phyloP scores from a whole-genome alignment of 1,140 invertebrate species.

The Trichomalopsis sarcophagae region DNA sequence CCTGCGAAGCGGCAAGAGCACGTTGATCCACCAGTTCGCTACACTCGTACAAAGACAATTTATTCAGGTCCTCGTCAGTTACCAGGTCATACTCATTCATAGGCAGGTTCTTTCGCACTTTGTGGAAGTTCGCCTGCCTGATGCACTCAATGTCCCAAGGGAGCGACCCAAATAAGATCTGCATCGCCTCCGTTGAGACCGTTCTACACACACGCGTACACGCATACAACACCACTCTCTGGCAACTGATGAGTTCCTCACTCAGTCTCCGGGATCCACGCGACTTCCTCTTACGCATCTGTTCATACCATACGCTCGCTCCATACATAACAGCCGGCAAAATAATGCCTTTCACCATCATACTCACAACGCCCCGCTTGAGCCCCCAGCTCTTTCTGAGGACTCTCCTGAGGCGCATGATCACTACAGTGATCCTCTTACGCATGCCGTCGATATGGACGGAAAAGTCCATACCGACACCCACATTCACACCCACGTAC shows the following conservation, averaged over 20 bases:
- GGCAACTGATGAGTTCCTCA: conserved; percentile 13
- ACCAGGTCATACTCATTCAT: conserved; percentile 7
- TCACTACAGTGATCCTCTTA: no score
- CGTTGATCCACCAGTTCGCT: neutral
- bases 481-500: no score
- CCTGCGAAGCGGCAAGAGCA: neutral
- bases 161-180: conserved; percentile 35
- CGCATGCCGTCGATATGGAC: no score
- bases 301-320: neutral
- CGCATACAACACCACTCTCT: conserved; percentile 55
- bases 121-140: conserved; percentile 14
- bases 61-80: neutral
- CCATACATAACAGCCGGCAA: neutral
- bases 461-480: no score
- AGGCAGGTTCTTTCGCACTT: conserved; percentile 10
- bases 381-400: no score
- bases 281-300: neutral
- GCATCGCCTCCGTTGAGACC: conserved; percentile 56
- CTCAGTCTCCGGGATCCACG: neutral
- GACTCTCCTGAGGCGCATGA: no score
- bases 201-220: conserved; percentile 60
- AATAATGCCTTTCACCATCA: neutral
- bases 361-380: no score
- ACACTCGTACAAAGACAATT: neutral
- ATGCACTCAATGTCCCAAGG: conserved; percentile 46